Conservation (phyloP, 2,113 vertebrate genomes). For the Hyperopisus bebe region DNA sequence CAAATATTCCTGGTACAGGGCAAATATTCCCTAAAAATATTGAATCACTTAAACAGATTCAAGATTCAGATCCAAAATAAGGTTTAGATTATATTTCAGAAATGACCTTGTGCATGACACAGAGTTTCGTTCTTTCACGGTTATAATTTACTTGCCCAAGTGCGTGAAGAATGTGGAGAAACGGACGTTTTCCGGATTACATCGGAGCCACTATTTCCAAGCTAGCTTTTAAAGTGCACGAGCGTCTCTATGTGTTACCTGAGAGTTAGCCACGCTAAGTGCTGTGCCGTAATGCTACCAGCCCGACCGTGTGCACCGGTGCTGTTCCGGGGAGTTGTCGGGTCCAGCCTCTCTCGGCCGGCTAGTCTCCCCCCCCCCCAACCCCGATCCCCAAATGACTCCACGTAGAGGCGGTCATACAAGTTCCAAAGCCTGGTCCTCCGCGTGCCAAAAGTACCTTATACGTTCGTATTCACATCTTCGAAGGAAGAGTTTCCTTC, state of each 20-base stretch:
- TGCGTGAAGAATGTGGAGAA: constrained; percentile 26
- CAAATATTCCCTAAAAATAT: background rate
- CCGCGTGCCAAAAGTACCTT: constrained; percentile 27
- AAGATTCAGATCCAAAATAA: background rate
- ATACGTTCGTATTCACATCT: constrained; percentile 32
- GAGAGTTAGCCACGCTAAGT: constrained; percentile 53
- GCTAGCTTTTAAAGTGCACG: constrained; percentile 55
- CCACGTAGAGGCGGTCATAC: background rate
- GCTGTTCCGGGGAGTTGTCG: background rate
- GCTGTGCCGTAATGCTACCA: constrained; percentile 38
- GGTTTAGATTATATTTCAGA: background rate
- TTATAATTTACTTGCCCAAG: constrained; percentile 29
- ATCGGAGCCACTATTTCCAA: background rate
- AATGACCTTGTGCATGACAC: background rate
- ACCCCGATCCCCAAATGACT: background rate
- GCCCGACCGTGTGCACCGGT: constrained; percentile 19
- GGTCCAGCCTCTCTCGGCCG: background rate
- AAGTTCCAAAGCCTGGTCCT: background rate
- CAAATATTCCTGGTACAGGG: background rate
- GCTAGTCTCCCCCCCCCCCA: background rate
- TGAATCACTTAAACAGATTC: background rate
- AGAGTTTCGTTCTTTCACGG: constrained; percentile 23
- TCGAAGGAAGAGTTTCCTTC: constrained; percentile 9
- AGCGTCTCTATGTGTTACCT: constrained; percentile 57
- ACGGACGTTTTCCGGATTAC: background rate